phyloP scores from a whole-genome alignment of 2,797 vertebrate species.

The Allobates femoralis region DNA sequence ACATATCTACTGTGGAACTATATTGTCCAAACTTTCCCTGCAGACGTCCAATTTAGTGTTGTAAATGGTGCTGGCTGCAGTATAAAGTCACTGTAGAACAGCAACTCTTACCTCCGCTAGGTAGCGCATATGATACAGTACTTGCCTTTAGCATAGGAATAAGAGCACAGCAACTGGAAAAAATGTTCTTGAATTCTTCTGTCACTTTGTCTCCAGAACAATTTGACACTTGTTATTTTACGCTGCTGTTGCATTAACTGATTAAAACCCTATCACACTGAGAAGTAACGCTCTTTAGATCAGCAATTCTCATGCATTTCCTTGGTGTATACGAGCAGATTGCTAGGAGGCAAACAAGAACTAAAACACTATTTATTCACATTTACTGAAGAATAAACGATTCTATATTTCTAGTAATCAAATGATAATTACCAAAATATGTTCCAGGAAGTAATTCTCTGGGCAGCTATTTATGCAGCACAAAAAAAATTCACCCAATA shows the following conservation, averaged over 20 bases:
- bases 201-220: constrained; percentile 30
- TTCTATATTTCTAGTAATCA: constrained; percentile 44
- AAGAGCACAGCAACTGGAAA: background rate
- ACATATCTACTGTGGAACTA: no score
- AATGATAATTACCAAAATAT: constrained; percentile 50
- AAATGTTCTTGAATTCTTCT: constrained; percentile 4
- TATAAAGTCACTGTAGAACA: background rate
- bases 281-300: constrained; percentile 6
- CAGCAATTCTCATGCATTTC: background rate
- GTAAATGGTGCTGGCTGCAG: background rate
- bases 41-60: no score
- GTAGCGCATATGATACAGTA: background rate
- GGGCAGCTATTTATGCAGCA: constrained; percentile 44
- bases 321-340: constrained; percentile 6
- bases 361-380: constrained; percentile 28
- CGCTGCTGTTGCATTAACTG: constrained; percentile 28
- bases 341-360: constrained; percentile 21
- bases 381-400: constrained; percentile 50
- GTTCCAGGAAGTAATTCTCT: constrained; percentile 42
- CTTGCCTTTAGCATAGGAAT: background rate
- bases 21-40: no score
- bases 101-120: background rate
- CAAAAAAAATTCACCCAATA: constrained; percentile 38
- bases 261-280: constrained; percentile 20
- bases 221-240: constrained; percentile 35